Percentiles rank a stretch among this genome's conserved stretches.
Evolutionary conservation across 1,140 invertebrate species (phyloP).

Genomic region (Caenorhabditis briggsae): DNA sequence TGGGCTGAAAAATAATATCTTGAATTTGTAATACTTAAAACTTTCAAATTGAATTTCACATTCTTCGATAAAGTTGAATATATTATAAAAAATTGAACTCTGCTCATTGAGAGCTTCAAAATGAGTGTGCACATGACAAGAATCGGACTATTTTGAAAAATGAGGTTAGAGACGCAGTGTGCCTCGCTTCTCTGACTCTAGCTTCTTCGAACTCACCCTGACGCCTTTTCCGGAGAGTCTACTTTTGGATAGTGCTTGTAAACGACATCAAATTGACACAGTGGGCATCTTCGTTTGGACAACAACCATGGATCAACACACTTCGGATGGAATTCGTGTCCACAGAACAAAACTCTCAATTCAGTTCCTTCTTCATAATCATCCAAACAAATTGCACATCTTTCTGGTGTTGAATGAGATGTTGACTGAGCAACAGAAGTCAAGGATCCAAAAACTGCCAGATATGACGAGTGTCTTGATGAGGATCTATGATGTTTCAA

Average conservation of each 20-base stretch:
- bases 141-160: too few species aligned
- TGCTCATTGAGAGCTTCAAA: too few species aligned
- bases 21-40: too few species aligned
- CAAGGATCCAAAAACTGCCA: slow-evolving; percentile 57
- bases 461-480: slow-evolving; percentile 27
- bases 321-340: slow-evolving; percentile 68
- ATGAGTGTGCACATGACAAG: too few species aligned
- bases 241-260: slow-evolving; percentile 64
- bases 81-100: too few species aligned
- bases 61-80: too few species aligned
- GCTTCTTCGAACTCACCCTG: not conserved
- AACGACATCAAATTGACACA: slow-evolving; percentile 74
- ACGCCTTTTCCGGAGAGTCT: slow-evolving; percentile 35
- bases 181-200: not conserved
- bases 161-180: too few species aligned
- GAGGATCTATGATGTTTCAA: slow-evolving; percentile 35
- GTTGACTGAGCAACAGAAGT: slow-evolving; percentile 60
- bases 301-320: slow-evolving; percentile 69
- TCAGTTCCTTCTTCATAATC: slow-evolving; percentile 68
- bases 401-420: slow-evolving; percentile 56
- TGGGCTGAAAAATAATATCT: not conserved
- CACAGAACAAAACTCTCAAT: slow-evolving; percentile 73
- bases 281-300: slow-evolving; percentile 77
- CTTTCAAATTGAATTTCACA: too few species aligned
- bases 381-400: slow-evolving; percentile 65